Base-by-base conservation (phyloP, 2,113 vertebrate species). In the Miniopterus natalensis region DNA sequence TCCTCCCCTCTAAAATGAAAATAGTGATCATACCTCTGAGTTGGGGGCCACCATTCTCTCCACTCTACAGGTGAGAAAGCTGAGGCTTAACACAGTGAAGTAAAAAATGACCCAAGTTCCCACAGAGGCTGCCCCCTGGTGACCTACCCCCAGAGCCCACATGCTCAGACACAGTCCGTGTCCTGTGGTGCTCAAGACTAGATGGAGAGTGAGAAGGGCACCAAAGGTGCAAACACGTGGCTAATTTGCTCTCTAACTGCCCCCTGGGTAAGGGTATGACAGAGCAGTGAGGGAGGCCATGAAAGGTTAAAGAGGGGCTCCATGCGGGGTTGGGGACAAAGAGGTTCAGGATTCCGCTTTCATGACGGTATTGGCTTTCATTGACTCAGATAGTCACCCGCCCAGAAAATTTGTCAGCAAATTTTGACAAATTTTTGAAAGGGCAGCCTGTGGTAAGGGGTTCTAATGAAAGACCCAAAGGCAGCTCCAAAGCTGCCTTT, bases 191-290 rank as follows among this genome's bases (percentile, higher is more conserved):
- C 40, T 55, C 25, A 29, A 18, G 8, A 47, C 49, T 53, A 9
- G 6, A 0, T 1, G 17, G 55, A 27, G 49, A 71, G 14, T 18
- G 29, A 42, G 29, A 11, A 18, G 63, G 65, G 27, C 61, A 5
- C 42, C 53, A 10, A 65, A 57, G 21, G 71, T 0, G 27, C 8
- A 18, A 79, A 23, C 10, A 1, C 29, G 4, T 4, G 55, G 18
- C n/a, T 10, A 1, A 2, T 12, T 29, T 2, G 3, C 4, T 8
- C 20, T 4, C 47, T 5, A 20, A 2, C 42, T 25, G 0, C 71
- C 11, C 0, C 71, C 8, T 2, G 10, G 42, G 40, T 3, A 7
- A 25, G 15, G 21, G 7, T 10, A 6, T 5, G 2, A 59, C 61
- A 25, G 47, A 9, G 47, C 55, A 29, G 8, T 0, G 23, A 13